A percentile compares a stretch with the other conserved stretches of the same genome.
Evolutionary conservation across 2,113 vertebrate genomes (phyloP).

Genomic region (Hystrix brachyura): DNA sequence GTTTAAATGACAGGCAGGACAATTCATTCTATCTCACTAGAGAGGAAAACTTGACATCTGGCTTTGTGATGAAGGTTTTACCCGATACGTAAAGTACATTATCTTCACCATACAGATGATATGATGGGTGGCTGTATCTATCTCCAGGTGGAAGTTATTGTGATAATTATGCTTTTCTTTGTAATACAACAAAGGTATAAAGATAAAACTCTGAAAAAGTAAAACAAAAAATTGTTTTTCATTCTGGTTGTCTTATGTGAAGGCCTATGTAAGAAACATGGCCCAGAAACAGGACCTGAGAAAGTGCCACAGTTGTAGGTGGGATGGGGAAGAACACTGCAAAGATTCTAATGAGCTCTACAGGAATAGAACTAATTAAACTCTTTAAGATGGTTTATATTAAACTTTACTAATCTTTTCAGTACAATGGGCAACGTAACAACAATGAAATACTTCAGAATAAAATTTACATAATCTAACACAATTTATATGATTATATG

Average conservation of each 20-base stretch:
- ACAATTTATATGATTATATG: constrained; percentile 5
- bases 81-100: background rate
- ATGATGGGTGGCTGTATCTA: background rate
- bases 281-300: background rate
- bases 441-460: background rate
- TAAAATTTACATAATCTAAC: background rate
- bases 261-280: background rate
- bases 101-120: background rate
- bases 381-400: background rate
- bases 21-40: background rate
- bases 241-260: background rate
- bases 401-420: constrained; percentile 1
- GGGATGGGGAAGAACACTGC: background rate
- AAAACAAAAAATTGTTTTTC: background rate
- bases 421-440: background rate
- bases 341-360: background rate
- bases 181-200: background rate
- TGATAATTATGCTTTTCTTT: background rate
- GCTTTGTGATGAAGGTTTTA: background rate
- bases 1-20: background rate
- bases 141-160: background rate
- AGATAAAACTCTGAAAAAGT: background rate
- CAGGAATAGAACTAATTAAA: background rate
- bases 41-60: background rate
- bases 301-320: background rate